phyloP scores from a whole-genome alignment of 2,113 vertebrate species.

The Ranitomeya variabilis region DNA sequence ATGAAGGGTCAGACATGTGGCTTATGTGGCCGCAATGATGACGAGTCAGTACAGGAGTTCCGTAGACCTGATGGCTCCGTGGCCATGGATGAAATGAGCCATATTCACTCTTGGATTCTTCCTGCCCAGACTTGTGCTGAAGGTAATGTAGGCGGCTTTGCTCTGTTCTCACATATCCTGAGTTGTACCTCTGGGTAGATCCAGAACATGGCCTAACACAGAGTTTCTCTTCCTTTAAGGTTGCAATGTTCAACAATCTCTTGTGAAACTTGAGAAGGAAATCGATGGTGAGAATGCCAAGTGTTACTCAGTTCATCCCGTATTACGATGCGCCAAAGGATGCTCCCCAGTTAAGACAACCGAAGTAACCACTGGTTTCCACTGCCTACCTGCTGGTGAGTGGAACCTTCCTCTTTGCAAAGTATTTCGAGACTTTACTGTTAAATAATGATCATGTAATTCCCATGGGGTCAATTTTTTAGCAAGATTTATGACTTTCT shows the following conservation, averaged over 20 bases:
- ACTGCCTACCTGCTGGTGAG: slow-evolving; percentile 73
- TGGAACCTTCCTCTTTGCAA: neutral
- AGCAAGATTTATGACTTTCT: neutral
- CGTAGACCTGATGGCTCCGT: slow-evolving; percentile 69
- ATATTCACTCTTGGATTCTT: slow-evolving; percentile 78
- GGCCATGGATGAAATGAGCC: slow-evolving; percentile 71
- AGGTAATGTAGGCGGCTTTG: slow-evolving; percentile 59
- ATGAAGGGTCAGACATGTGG: slow-evolving; percentile 80
- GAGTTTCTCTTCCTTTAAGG: slow-evolving; percentile 60
- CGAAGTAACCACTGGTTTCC: slow-evolving; percentile 69
- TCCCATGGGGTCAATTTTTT: neutral
- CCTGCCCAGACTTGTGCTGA: slow-evolving; percentile 70
- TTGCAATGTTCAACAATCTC: slow-evolving; percentile 70
- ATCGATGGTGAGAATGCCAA: slow-evolving; percentile 63
- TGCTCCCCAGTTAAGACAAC: slow-evolving; percentile 66
- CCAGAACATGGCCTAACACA: neutral
- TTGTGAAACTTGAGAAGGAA: slow-evolving; percentile 71
- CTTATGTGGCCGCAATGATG: slow-evolving; percentile 79
- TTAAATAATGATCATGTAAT: neutral
- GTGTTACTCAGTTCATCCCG: slow-evolving; percentile 76
- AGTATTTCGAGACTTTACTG: neutral
- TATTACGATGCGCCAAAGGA: slow-evolving; percentile 70
- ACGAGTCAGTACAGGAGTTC: slow-evolving; percentile 74
- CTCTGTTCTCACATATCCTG: neutral
- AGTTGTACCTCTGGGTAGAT: neutral